These are phyloP conservation scores for Heteractis magnifica DNA, from an alignment of 92 coral and sea anemone genomes.

Conservation along the genomic window DNA sequence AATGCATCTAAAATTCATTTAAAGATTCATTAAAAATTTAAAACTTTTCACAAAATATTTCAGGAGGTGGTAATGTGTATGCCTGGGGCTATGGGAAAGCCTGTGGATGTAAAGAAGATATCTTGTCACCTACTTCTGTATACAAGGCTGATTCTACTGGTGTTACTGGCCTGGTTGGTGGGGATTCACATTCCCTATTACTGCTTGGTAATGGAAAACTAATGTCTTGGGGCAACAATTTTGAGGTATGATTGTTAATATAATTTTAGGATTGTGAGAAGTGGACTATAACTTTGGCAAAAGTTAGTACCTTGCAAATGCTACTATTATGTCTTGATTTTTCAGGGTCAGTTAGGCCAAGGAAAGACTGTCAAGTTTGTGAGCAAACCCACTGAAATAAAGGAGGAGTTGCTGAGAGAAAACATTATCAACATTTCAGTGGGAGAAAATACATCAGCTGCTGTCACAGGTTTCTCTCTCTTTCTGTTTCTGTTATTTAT, in stretches of 20 bases:
- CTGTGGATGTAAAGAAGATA: conserved; percentile 77
- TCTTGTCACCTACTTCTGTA: conserved; percentile 54
- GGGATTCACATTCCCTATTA: conserved; percentile 90
- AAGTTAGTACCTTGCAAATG: too few species aligned
- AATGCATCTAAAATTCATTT: too few species aligned
- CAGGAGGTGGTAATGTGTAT: conserved; percentile 72
- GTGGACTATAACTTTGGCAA: neutral
- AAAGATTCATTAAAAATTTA: too few species aligned
- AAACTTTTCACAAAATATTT: neutral
- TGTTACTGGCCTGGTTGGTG: conserved; percentile 71
- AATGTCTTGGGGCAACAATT: conserved; percentile 88
- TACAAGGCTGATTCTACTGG: conserved; percentile 26
- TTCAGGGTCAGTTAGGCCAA: conserved; percentile 94
- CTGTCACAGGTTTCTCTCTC: conserved; percentile 68
- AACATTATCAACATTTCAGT: conserved; percentile 57
- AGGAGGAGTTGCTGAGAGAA: conserved; percentile 44
- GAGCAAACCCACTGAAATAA: conserved; percentile 55
- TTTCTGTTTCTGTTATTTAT: neutral
- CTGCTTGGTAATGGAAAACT: conserved; percentile 68
- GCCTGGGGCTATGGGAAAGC: conserved; percentile 99
- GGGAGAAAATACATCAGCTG: conserved; percentile 94
- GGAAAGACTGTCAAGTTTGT: conserved; percentile 73
- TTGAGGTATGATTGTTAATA: conserved; percentile 58
- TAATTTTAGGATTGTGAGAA: neutral
- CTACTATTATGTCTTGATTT: neutral